Percentiles rank a stretch among this genome's conserved stretches.
Evolutionary conservation across 2,113 vertebrate species (phyloP).

Genomic region (Vidua chalybeata): DNA sequence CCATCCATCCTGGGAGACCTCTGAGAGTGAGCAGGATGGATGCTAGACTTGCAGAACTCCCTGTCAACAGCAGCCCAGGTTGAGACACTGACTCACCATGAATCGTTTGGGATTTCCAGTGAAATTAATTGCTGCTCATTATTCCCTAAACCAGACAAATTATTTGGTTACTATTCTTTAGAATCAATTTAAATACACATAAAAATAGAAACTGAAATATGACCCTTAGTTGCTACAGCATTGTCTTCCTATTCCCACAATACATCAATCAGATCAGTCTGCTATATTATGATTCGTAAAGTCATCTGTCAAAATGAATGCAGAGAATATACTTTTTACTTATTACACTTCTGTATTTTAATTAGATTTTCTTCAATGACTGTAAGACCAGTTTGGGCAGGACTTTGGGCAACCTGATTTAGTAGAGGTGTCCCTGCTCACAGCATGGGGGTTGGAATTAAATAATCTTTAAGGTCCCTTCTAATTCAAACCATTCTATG

Average conservation of each 20-base stretch:
- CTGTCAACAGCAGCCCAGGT: background rate
- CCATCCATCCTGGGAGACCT: background rate
- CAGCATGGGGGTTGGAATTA: accelerated
- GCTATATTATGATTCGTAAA: background rate
- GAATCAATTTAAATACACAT: background rate
- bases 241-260: background rate
- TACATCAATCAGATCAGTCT: background rate
- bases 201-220: background rate
- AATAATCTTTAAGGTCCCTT: background rate
- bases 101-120: background rate
- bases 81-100: background rate
- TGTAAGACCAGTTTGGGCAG: background rate
- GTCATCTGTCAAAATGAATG: background rate
- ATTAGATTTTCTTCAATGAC: background rate
- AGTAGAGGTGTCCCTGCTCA: background rate
- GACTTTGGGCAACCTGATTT: background rate
- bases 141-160: background rate
- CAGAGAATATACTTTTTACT: background rate
- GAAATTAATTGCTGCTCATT: background rate
- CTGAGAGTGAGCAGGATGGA: background rate
- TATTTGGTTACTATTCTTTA: background rate
- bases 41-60: background rate
- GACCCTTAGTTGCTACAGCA: background rate
- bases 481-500: background rate
- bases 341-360: background rate